Conservation (phyloP, 2,797 vertebrate species). For the Hippocampus kuda region DNA sequence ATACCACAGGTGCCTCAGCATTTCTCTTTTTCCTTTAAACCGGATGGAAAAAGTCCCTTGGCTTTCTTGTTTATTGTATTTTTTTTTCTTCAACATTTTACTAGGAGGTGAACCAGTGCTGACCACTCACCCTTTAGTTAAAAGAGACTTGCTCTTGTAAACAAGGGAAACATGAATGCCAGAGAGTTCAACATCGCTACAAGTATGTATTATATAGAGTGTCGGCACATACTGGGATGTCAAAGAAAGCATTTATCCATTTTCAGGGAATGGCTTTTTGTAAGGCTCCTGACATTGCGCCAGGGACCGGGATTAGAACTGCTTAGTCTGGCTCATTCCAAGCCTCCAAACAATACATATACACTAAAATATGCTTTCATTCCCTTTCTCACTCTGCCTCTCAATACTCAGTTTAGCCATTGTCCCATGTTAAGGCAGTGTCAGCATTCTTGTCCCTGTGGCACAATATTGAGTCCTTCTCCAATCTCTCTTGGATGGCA, state of each 20-base stretch:
- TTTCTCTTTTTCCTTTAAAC: constrained; percentile 4
- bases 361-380: constrained; percentile 16
- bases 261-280: constrained; percentile 55
- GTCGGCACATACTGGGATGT: constrained; percentile 32
- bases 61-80: neutral
- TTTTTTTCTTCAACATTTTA: neutral
- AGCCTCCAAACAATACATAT: constrained; percentile 38
- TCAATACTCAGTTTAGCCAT: constrained; percentile 42
- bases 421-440: constrained; percentile 49
- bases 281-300: constrained; percentile 51
- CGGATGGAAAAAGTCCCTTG: neutral
- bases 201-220: constrained; percentile 50
- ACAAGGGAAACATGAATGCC: constrained; percentile 33
- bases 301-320: constrained; percentile 51
- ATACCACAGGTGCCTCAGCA: neutral
- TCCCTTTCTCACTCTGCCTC: constrained; percentile 21
- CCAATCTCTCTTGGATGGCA: constrained; percentile 42
- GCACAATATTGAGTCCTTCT: constrained; percentile 50
- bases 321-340: constrained; percentile 35
- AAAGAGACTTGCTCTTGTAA: constrained; percentile 37
- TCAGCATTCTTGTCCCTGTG: constrained; percentile 59
- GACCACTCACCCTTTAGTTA: constrained; percentile 21
- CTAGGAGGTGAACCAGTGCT: neutral
- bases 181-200: constrained; percentile 41
- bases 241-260: constrained; percentile 55